These are phyloP conservation scores for Anser cygnoides DNA, from an alignment of 2,113 vertebrate genomes.

Conservation along the genomic window DNA sequence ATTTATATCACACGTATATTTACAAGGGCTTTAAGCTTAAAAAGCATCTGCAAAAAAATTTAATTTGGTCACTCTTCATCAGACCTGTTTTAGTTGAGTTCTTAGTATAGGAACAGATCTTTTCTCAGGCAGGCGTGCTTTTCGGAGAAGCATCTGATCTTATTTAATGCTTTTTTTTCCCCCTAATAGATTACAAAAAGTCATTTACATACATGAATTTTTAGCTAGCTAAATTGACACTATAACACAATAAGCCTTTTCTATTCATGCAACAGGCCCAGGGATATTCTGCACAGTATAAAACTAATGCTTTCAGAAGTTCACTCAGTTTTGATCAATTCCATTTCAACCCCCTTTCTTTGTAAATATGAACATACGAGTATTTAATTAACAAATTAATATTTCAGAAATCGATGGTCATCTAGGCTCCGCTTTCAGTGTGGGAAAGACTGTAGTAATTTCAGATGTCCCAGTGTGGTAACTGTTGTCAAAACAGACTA, in stretches of 20 bases:
- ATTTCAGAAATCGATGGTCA: not conserved
- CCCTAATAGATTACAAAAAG: too few species aligned
- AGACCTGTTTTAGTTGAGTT: not conserved
- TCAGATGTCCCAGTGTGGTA: not conserved
- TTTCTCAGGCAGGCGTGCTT: not conserved
- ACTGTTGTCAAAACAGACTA: constrained; percentile 22
- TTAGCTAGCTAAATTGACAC: not conserved
- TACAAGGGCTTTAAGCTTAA: not conserved
- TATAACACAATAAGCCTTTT: not conserved
- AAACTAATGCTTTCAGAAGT: not conserved
- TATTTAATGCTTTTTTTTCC: not conserved
- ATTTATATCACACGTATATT: not conserved
- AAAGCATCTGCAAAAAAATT: not conserved
- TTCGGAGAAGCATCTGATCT: not conserved
- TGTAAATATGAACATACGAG: not conserved
- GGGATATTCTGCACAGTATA: not conserved
- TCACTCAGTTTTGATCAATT: not conserved
- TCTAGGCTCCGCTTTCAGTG: not conserved
- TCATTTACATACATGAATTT: not conserved
- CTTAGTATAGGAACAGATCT: not conserved
- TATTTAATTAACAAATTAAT: not conserved
- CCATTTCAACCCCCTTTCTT: not conserved
- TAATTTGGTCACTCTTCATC: not conserved
- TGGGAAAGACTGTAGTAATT: not conserved
- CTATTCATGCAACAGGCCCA: not conserved